Percentiles rank a stretch among this genome's conserved stretches.
Conservation (phyloP, 2,797 vertebrate species). For the Falco biarmicus region DNA sequence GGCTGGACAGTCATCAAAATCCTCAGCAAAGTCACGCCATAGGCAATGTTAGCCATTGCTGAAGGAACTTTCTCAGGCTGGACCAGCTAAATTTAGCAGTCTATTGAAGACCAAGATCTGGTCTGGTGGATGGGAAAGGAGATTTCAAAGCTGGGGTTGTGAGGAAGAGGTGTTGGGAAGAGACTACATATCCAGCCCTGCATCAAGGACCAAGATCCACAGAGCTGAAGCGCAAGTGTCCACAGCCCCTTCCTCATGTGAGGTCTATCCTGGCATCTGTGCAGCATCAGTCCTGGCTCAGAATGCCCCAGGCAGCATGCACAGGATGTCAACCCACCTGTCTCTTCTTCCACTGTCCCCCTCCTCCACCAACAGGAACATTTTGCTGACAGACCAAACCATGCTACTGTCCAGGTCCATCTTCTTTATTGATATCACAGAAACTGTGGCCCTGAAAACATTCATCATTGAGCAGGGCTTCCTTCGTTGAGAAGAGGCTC, state of each 20-base stretch:
- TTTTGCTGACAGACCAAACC: background rate
- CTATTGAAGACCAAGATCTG: background rate
- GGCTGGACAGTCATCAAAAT: background rate
- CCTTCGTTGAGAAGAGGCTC: background rate
- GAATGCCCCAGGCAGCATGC: background rate
- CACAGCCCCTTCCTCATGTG: background rate
- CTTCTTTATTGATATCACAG: background rate
- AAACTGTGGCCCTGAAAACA: background rate
- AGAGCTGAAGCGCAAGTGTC: background rate
- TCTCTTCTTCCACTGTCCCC: background rate
- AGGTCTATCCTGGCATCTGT: background rate
- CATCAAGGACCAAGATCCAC: background rate
- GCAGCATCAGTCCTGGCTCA: background rate
- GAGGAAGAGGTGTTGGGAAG: background rate
- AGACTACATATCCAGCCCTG: background rate
- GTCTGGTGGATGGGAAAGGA: background rate
- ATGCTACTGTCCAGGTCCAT: background rate
- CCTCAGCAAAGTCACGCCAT: background rate
- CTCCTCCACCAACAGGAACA: rapidly evolving
- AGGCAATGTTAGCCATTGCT: background rate
- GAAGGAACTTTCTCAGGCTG: background rate
- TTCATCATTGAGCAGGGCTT: background rate
- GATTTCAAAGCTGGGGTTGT: background rate
- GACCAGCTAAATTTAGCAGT: background rate
- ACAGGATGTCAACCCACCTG: background rate